Base-by-base conservation (phyloP, 2,888 invertebrate species). In the Alviniconcha strummeri region DNA sequence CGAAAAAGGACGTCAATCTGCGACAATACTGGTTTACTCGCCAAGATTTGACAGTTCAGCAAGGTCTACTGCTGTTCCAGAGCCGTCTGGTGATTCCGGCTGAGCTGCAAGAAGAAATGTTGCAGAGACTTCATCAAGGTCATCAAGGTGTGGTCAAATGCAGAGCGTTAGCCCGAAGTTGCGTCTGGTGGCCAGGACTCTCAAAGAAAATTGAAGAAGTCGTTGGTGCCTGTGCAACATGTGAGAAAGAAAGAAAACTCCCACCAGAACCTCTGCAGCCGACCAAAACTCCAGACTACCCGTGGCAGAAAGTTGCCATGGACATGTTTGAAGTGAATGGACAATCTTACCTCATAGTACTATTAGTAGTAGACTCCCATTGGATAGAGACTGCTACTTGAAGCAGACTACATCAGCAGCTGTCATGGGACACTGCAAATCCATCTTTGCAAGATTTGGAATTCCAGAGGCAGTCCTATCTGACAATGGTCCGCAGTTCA, bases 161-260 rank as follows among this genome's bases (percentile, higher is more conserved):
- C 72, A 72, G 72, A 36, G 72, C 72, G 36, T 19, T 72, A 36
- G 72, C 36, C 13, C 13, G 36, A 36, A 72, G 36, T 36, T 71
- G 72, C 36, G 36, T 72, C 13, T 72, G 72, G 36, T 72, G 72
- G 72, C 36, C 72, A 72, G 72, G 36, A 72, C 3, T 19, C 72
- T 72, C 72, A 72, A 72, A 72, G 72, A 72, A 72, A 72, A 72
- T 72, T 72, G n/a, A 71, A 71, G 72, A 72, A 72, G 72, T 72
- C 36, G 36, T 72, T 72, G 72, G 72, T 36, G 6, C 72, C 72
- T 36, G 36, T 36, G 72, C 36, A 36, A 72, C 36, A 1, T 36
- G 19, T 36, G 72, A 72, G 8, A 72, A 36, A 72, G n/a, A 36
- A 36, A 13, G n/a, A 69, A 36, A 36, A 19, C 8, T 17, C 19